These are phyloP conservation scores for Eulacestoma nigropectus DNA, from an alignment of 2,113 vertebrate genomes.

Conservation along the genomic window DNA sequence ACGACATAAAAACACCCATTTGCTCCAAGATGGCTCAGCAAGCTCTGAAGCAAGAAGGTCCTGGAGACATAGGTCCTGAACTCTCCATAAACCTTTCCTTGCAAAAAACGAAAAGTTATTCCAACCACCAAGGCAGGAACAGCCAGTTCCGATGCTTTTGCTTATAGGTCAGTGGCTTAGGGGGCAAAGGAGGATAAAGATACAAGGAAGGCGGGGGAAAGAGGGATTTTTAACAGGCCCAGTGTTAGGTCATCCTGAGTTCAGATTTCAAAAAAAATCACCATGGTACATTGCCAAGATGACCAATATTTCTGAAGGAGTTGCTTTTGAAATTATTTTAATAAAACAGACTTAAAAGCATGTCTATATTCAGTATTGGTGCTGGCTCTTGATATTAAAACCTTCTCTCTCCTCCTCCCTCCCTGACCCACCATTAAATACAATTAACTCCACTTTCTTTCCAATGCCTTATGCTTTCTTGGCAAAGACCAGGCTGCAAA, in stretches of 20 bases:
- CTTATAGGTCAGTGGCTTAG: background rate
- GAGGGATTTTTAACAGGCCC: rapidly evolving
- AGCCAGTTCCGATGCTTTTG: background rate
- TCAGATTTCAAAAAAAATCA: background rate
- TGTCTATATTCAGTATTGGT: background rate
- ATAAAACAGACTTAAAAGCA: background rate
- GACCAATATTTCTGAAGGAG: background rate
- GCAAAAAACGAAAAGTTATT: background rate
- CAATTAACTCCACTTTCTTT: slow-evolving; percentile 25
- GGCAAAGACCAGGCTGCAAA: slow-evolving; percentile 2
- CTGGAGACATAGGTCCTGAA: background rate
- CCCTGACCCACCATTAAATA: background rate
- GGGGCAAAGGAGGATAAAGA: background rate
- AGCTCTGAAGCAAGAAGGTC: background rate
- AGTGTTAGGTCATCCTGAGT: background rate
- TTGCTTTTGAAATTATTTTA: background rate
- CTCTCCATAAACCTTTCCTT: background rate
- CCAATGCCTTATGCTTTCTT: slow-evolving; percentile 13
- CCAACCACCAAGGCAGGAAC: background rate
- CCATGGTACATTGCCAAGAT: background rate
- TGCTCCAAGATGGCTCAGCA: background rate
- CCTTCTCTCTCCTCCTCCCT: background rate
- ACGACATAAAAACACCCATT: background rate
- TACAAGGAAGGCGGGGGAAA: too few relatives aligned
- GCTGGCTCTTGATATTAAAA: background rate